phyloP scores from a whole-genome alignment of 2,888 invertebrate genomes.

The Apomyelois bistriatella region DNA sequence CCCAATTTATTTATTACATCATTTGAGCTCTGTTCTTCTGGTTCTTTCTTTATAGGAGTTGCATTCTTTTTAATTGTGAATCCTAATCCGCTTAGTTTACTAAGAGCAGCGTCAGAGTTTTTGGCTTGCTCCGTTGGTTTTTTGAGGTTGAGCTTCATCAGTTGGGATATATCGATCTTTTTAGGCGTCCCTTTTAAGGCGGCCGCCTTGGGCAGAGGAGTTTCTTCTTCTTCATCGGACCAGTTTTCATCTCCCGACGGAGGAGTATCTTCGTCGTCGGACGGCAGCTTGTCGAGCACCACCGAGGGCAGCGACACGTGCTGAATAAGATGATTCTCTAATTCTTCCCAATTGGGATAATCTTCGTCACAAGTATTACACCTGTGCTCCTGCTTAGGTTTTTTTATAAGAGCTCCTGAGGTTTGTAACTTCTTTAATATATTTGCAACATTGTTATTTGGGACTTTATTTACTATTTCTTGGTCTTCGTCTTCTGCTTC shows the following conservation, averaged over 20 bases:
- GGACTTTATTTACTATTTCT: constrained; percentile 21
- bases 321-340: constrained; percentile 75
- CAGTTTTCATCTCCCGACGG: constrained; percentile 67
- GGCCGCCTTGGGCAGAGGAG: constrained; percentile 33
- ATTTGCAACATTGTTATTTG: constrained; percentile 47
- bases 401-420: constrained; percentile 55
- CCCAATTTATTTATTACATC: constrained; percentile 65
- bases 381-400: constrained; percentile 59
- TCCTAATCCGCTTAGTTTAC: constrained; percentile 66
- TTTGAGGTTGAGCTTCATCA: constrained; percentile 62
- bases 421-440: constrained; percentile 61
- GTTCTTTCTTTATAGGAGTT: constrained; percentile 62
- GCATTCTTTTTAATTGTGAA: constrained; percentile 67
- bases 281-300: constrained; percentile 69
- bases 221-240: constrained; percentile 65
- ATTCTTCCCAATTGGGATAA: constrained; percentile 62
- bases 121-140: constrained; percentile 44
- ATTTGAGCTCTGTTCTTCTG: constrained; percentile 33
- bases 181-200: constrained; percentile 48
- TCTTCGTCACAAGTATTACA: constrained; percentile 77
- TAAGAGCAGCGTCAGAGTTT: constrained; percentile 52
- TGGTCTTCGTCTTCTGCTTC: constrained; percentile 32
- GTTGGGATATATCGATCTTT: constrained; percentile 66
- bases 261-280: constrained; percentile 71
- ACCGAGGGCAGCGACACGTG: constrained; percentile 79